Percentiles rank a stretch among this genome's conserved stretches.
Conservation (phyloP, 2,113 vertebrate species). For the Rattus rattus region DNA sequence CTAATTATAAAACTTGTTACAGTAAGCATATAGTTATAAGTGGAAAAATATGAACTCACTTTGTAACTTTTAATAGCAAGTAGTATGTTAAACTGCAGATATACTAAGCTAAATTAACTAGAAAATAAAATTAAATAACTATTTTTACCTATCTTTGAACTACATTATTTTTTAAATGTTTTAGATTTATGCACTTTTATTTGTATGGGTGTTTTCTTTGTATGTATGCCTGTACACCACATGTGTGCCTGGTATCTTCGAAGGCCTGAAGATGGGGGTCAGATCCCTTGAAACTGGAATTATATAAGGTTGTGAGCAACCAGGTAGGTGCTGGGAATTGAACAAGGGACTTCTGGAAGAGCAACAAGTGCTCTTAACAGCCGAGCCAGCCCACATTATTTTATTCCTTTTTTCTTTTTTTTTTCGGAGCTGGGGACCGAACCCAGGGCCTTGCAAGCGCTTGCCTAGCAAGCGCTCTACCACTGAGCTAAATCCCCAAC, state of each 20-base stretch:
- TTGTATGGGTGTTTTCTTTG: not conserved
- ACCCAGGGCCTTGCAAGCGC: no score
- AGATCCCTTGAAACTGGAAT: not conserved
- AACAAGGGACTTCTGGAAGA: not conserved
- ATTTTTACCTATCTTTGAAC: not conserved
- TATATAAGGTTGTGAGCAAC: not conserved
- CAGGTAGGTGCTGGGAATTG: not conserved
- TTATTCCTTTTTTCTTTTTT: no score
- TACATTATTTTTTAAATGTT: not conserved
- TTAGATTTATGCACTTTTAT: not conserved
- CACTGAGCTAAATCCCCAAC: no score
- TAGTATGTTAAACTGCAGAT: not conserved
- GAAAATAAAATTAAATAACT: constrained; percentile 24
- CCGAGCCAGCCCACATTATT: not conserved
- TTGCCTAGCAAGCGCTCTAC: no score
- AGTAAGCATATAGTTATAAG: not conserved
- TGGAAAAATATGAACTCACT: constrained; percentile 2
- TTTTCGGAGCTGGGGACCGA: no score
- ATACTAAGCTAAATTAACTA: constrained; percentile 1
- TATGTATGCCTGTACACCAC: not conserved
- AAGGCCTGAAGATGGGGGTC: no score
- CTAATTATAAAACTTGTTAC: constrained; percentile 33
- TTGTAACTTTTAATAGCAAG: constrained; percentile 24
- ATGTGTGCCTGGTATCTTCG: not conserved
- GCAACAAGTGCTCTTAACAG: not conserved